A percentile compares a stretch with the other conserved stretches of the same genome.
phyloP scores from a whole-genome alignment of 2,113 vertebrate species.

The Peromyscus leucopus region DNA sequence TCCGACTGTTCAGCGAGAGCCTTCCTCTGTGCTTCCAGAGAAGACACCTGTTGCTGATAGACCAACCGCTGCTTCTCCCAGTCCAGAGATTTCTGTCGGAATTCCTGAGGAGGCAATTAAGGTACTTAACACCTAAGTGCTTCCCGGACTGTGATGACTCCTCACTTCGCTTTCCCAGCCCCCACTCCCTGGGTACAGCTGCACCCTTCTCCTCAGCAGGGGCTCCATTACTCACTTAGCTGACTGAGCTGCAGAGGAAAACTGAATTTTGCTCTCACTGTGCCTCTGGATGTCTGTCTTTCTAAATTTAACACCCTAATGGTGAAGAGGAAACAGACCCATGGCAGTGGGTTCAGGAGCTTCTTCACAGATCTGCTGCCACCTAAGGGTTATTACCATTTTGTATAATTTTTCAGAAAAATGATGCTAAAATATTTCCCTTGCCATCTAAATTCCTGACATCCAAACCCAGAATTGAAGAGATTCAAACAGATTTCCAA shows the following conservation, averaged over 20 bases:
- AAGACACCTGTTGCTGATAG: slow-evolving; percentile 92
- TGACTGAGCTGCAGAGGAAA: slow-evolving; percentile 60
- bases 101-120: slow-evolving; percentile 90
- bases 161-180: slow-evolving; percentile 1
- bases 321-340: slow-evolving; percentile 67
- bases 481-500: slow-evolving; percentile 44
- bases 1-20: slow-evolving; percentile 92
- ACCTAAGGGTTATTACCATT: slow-evolving; percentile 68
- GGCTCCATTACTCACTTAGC: slow-evolving; percentile 79
- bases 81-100: slow-evolving; percentile 90
- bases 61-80: slow-evolving; percentile 94
- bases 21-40: slow-evolving; percentile 93
- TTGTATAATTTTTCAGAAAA: slow-evolving; percentile 66
- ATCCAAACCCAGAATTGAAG: slow-evolving; percentile 18
- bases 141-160: slow-evolving; percentile 39
- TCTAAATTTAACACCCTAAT: slow-evolving; percentile 71
- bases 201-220: slow-evolving; percentile 79
- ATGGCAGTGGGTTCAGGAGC: slow-evolving; percentile 50
- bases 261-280: slow-evolving; percentile 57
- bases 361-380: slow-evolving; percentile 80
- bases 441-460: slow-evolving; percentile 46
- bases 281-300: slow-evolving; percentile 65
- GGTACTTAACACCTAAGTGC: slow-evolving; percentile 65
- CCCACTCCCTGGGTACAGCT: neutral
- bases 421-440: slow-evolving; percentile 23